A percentile compares a stretch with the other conserved stretches of the same genome.
phyloP scores from a whole-genome alignment of 2,113 vertebrate genomes.

The Muscicapa adusta region DNA sequence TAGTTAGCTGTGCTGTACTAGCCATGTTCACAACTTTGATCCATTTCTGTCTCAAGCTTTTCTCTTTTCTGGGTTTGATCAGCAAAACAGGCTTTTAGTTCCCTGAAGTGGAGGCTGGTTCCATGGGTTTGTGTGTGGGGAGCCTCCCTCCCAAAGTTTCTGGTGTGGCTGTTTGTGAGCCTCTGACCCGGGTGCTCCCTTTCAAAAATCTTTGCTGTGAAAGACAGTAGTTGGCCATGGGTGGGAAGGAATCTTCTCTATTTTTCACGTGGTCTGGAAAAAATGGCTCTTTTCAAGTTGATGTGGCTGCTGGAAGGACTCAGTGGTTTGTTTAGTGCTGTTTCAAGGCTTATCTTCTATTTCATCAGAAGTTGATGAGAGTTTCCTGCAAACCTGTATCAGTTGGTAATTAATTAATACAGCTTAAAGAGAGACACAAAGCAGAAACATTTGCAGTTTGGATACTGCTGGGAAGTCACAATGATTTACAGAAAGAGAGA shows the following conservation, averaged over 20 bases:
- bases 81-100: background rate
- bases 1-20: background rate
- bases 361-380: background rate
- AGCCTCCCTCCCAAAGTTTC: background rate
- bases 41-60: background rate
- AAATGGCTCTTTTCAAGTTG: background rate
- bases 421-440: background rate
- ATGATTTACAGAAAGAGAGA: background rate
- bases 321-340: background rate
- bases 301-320: background rate
- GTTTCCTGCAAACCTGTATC: background rate
- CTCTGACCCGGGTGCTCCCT: background rate
- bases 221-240: background rate
- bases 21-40: background rate
- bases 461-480: background rate
- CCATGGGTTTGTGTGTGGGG: background rate
- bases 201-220: background rate
- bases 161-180: background rate
- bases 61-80: background rate
- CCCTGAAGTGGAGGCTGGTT: background rate
- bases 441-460: background rate
- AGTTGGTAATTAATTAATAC: background rate
- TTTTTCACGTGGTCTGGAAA: background rate
- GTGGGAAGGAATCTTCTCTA: background rate
- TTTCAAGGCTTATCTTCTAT: background rate